Conservation (phyloP, 2,797 vertebrate species). For the Loris lydekkerianus region DNA sequence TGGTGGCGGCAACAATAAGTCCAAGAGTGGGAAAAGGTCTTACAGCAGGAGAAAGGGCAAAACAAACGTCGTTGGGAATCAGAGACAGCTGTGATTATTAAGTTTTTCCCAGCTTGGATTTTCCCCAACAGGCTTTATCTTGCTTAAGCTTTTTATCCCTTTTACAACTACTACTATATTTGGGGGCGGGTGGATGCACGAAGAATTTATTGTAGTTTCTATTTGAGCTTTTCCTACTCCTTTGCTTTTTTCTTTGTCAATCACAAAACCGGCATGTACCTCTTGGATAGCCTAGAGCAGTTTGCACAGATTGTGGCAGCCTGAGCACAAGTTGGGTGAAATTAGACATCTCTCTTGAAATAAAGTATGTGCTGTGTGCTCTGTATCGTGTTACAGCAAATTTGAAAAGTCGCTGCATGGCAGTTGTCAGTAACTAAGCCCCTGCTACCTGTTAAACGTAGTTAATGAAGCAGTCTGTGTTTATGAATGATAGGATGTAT, state of each 20-base stretch:
- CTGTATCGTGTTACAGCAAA: slow-evolving; percentile 83
- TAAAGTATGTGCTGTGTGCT: slow-evolving; percentile 86
- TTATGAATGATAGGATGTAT: slow-evolving; percentile 71
- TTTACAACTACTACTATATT: not conserved
- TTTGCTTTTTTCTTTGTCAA: slow-evolving; percentile 47
- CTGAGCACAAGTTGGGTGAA: slow-evolving; percentile 79
- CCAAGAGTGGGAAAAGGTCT: not conserved
- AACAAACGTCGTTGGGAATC: not conserved
- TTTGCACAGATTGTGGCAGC: slow-evolving; percentile 69
- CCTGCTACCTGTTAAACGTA: slow-evolving; percentile 86
- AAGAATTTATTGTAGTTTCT: slow-evolving; percentile 36
- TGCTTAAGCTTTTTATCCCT: not conserved
- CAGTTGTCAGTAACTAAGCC: slow-evolving; percentile 81
- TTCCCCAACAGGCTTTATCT: slow-evolving; percentile 12
- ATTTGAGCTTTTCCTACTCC: slow-evolving; percentile 66
- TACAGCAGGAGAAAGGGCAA: slow-evolving; percentile 25
- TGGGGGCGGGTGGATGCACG: not conserved
- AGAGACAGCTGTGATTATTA: slow-evolving; percentile 13
- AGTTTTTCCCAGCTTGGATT: slow-evolving; percentile 49
- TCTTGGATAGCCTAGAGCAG: slow-evolving; percentile 63
- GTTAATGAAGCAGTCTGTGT: slow-evolving; percentile 74
- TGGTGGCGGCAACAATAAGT: not conserved
- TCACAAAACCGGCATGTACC: slow-evolving; percentile 25
- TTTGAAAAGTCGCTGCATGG: slow-evolving; percentile 81
- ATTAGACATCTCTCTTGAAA: slow-evolving; percentile 85